Conservation (phyloP, 2,113 vertebrate genomes). For the human region GRCh38 chr15:36114501-36115000, state of each 20-base stretch:
- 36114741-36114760: conserved; percentile 34
- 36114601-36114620: conserved; percentile 13
- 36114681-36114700: neutral
- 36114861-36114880: neutral
- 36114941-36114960: neutral
- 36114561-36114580: neutral
- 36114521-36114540: neutral
- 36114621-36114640: conserved; percentile 18
- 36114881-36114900: neutral
- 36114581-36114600: conserved; percentile 8
- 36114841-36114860: neutral
- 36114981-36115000: neutral
- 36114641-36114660: neutral
- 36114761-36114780: neutral
- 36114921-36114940: neutral
- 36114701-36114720: neutral
- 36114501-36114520: neutral
- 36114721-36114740: neutral
- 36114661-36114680: neutral
- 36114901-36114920: neutral
- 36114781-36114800: neutral
- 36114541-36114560: neutral
- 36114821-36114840: neutral
- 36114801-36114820: neutral
- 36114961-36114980: neutral